A percentile compares a stretch with the other conserved stretches of the same genome.
phyloP scores from a whole-genome alignment of 1,140 invertebrate species.

The Phocides pigmalion region DNA sequence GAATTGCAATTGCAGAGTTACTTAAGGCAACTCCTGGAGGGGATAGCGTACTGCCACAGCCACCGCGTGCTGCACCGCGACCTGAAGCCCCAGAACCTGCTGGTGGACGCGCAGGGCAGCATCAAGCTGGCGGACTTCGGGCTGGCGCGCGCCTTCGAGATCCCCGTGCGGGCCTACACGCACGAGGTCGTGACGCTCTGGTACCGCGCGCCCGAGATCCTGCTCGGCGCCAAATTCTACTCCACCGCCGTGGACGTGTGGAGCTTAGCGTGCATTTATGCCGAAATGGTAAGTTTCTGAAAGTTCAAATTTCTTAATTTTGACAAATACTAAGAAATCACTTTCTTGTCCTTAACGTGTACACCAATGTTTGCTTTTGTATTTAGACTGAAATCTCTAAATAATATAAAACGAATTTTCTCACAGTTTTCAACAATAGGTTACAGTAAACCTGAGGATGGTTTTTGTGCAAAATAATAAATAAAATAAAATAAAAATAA shows the following conservation, averaged over 20 bases:
- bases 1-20: constrained; percentile 87
- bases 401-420: too few species aligned
- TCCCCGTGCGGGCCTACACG: constrained; percentile 94
- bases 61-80: constrained; percentile 94
- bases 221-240: constrained; percentile 95
- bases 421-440: too few species aligned
- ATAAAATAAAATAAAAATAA: too few species aligned
- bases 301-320: too few species aligned
- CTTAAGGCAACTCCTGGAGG: constrained; percentile 95
- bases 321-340: not conserved
- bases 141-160: constrained; percentile 91
- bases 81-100: constrained; percentile 96
- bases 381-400: too few species aligned
- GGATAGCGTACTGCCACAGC: constrained; percentile 96
- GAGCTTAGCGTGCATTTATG: constrained; percentile 98
- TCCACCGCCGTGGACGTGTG: constrained; percentile 96
- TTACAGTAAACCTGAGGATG: too few species aligned
- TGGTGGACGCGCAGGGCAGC: constrained; percentile 91
- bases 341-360: too few species aligned
- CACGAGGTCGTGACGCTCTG: constrained; percentile 98
- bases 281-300: constrained; percentile 93
- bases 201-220: constrained; percentile 98
- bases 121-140: constrained; percentile 97
- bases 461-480: too few species aligned
- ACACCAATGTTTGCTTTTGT: too few species aligned